Percentiles rank a stretch among this genome's conserved stretches.
phyloP scores from a whole-genome alignment of 1,140 invertebrate species.

The Zophobas atratus region DNA sequence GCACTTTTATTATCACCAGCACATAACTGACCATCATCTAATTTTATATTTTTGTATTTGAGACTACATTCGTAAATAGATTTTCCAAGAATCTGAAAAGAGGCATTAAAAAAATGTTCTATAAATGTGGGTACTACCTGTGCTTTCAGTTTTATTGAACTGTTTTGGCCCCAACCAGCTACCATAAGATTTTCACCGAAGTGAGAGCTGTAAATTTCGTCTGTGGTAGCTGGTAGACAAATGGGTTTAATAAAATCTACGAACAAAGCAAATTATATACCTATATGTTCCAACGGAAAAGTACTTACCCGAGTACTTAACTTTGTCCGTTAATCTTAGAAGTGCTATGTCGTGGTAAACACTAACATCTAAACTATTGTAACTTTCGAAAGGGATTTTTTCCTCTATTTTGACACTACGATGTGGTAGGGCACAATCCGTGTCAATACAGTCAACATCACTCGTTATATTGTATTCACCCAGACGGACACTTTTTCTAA shows the following conservation, averaged over 20 bases:
- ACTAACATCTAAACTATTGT: background rate
- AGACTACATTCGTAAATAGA: background rate
- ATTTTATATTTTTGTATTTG: too few relatives aligned
- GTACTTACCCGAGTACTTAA: slow-evolving; percentile 5
- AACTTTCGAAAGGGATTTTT: slow-evolving; percentile 61
- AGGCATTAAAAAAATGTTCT: too few relatives aligned
- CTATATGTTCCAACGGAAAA: background rate
- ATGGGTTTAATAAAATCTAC: slow-evolving; percentile 81
- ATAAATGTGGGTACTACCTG: slow-evolving; percentile 64
- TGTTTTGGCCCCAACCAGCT: slow-evolving; percentile 84
- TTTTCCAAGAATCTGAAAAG: background rate
- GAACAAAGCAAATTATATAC: slow-evolving; percentile 47
- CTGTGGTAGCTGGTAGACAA: slow-evolving; percentile 76
- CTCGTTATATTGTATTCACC: slow-evolving; percentile 73
- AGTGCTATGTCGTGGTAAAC: slow-evolving; percentile 17
- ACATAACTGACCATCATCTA: too few relatives aligned
- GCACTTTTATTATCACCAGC: too few relatives aligned
- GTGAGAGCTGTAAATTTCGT: background rate
- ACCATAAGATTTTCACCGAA: slow-evolving; percentile 74
- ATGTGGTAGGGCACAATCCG: slow-evolving; percentile 71
- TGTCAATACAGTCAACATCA: slow-evolving; percentile 71
- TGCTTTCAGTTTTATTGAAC: slow-evolving; percentile 72
- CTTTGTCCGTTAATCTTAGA: background rate
- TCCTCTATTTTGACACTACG: slow-evolving; percentile 70
- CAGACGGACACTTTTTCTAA: slow-evolving; percentile 71